Percentiles rank a stretch among this genome's conserved stretches.
Evolutionary conservation across 2,888 invertebrate genomes (phyloP).

Genomic region (Cheilosia vulpina): DNA sequence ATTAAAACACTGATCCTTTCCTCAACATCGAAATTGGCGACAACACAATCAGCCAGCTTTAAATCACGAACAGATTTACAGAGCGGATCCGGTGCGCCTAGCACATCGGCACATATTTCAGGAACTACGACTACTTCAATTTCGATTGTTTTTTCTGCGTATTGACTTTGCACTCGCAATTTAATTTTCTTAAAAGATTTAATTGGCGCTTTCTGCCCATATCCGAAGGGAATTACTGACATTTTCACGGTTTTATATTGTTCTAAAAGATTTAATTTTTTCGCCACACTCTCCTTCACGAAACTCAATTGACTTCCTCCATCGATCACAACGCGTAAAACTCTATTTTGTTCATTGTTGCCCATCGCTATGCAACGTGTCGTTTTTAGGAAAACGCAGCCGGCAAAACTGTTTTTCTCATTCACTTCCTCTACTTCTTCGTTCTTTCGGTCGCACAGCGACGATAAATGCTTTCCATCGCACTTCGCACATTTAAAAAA

Average conservation of each 20-base stretch:
- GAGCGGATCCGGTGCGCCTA: background rate
- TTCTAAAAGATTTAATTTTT: conserved; percentile 4
- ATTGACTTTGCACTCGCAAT: conserved; percentile 13
- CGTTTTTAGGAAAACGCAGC: conserved; percentile 36
- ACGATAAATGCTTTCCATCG: conserved; percentile 17
- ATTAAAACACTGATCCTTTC: conserved; percentile 12
- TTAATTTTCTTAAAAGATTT: conserved; percentile 27
- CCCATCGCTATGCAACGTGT: conserved; percentile 26
- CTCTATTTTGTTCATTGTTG: conserved; percentile 5
- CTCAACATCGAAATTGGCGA: conserved; percentile 9
- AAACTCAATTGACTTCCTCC: conserved; percentile 36
- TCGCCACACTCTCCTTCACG: conserved; percentile 10
- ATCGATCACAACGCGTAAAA: conserved; percentile 34
- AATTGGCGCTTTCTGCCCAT: background rate
- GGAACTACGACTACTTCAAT: conserved; percentile 23
- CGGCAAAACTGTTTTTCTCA: background rate
- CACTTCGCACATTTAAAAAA: conserved; percentile 25
- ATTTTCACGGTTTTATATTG: conserved; percentile 1
- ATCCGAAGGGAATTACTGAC: conserved; percentile 16
- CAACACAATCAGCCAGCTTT: conserved; percentile 32
- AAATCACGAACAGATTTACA: conserved; percentile 14
- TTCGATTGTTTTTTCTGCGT: background rate
- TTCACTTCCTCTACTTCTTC: background rate
- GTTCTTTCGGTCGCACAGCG: conserved; percentile 24
- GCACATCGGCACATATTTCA: conserved; percentile 33